Evolutionary conservation across 2,797 vertebrate species (phyloP).

Genomic region (Cyprinodon diabolis): DNA sequence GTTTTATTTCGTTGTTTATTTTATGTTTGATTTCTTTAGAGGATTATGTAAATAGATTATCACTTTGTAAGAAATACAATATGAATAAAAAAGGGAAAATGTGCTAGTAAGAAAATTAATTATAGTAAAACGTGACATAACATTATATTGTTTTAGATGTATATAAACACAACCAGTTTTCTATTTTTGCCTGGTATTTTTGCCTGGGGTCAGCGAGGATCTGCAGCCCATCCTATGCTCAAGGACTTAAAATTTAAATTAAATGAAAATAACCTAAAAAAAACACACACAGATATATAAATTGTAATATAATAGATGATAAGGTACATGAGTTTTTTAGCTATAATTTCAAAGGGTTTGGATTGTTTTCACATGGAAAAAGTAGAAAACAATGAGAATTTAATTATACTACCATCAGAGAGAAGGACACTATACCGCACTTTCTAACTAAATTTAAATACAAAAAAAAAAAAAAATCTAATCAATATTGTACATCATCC

Average conservation of each 20-base stretch:
- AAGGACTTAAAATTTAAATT: no score
- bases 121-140: no score
- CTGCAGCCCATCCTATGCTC: no score
- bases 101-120: no score
- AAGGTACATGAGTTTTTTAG: neutral
- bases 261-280: neutral
- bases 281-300: neutral
- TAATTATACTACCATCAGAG: neutral
- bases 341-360: neutral
- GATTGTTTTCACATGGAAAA: neutral
- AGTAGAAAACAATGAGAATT: neutral
- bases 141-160: neutral
- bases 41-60: neutral
- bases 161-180: neutral
- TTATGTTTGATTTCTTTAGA: neutral
- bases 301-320: neutral
- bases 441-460: no score
- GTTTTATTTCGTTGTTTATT: neutral
- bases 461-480: no score
- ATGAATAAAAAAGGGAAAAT: neutral
- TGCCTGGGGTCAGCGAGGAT: no score
- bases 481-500: no score
- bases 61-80: neutral
- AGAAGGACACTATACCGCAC: no score
- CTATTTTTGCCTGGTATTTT: neutral